Conservation (phyloP, 2,797 vertebrate genomes). For the Brotula barbata region DNA sequence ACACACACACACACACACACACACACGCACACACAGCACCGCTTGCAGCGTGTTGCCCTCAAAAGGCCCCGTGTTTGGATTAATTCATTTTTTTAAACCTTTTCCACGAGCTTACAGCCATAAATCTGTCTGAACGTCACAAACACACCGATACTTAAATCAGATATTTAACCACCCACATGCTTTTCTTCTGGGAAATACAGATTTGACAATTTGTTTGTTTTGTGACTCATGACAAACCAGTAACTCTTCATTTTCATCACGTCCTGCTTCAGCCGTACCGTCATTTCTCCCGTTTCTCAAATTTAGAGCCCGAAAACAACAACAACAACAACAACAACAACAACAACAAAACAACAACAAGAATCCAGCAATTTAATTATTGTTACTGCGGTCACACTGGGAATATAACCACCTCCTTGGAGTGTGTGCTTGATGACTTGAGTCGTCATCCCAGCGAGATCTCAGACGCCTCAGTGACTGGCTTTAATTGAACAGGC, state of each 20-base stretch:
- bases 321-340: no score
- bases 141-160: no score
- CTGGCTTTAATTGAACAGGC: constrained; percentile 71
- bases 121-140: no score
- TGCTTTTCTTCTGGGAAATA: neutral
- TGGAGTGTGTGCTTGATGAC: constrained; percentile 42
- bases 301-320: no score
- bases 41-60: no score
- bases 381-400: constrained; percentile 28
- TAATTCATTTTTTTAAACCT: no score
- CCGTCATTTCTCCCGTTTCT: neutral
- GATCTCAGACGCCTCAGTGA: constrained; percentile 58
- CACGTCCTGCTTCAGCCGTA: constrained; percentile 15
- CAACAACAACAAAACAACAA: constrained; percentile 6
- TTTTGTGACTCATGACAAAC: constrained; percentile 16
- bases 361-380: constrained; percentile 33
- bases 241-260: constrained; percentile 14
- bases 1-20: no score
- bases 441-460: constrained; percentile 51
- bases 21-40: no score
- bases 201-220: constrained; percentile 9
- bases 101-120: no score
- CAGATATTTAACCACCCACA: no score
- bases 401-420: constrained; percentile 37
- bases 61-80: no score